phyloP scores from a whole-genome alignment of 2,113 vertebrate genomes.

The Lichenostomus cassidix region DNA sequence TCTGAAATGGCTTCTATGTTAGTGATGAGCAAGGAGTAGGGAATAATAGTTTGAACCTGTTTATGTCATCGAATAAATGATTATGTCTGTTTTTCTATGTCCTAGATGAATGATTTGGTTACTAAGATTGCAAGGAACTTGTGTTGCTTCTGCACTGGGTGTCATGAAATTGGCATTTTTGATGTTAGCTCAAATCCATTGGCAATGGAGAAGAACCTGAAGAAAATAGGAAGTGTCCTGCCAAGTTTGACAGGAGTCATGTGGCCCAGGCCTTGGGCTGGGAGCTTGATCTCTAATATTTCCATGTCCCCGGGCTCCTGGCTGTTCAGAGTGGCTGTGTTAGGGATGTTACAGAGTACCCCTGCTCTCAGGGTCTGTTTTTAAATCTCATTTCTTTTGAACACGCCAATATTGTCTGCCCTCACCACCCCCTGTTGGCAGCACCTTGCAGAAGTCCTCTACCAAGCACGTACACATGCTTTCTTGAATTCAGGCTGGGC shows the following conservation, averaged over 20 bases:
- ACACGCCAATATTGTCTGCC: rapidly evolving
- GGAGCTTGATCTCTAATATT: not conserved
- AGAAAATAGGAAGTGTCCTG: not conserved
- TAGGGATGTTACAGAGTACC: not conserved
- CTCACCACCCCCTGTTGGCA: rapidly evolving
- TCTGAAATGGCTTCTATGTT: not conserved
- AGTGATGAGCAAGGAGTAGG: not conserved
- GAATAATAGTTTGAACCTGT: not conserved
- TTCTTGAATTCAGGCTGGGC: not conserved
- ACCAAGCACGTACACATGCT: rapidly evolving
- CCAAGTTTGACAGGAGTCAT: not conserved
- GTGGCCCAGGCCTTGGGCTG: not conserved
- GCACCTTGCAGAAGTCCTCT: not conserved
- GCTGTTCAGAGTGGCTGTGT: rapidly evolving
- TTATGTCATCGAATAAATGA: not conserved
- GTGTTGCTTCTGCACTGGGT: rapidly evolving
- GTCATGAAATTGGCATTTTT: not conserved
- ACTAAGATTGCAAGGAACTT: not conserved
- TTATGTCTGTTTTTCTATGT: not conserved
- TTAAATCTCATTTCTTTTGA: not conserved
- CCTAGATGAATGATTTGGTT: not conserved
- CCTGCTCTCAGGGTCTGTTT: not conserved
- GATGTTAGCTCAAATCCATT: not conserved
- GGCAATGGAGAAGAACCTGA: not conserved
- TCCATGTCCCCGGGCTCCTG: not conserved